Percentiles rank a stretch among this genome's conserved stretches.
These are phyloP conservation scores for Gorsachius goisagi DNA, from an alignment of 2,113 vertebrate genomes.

Conservation along the genomic window DNA sequence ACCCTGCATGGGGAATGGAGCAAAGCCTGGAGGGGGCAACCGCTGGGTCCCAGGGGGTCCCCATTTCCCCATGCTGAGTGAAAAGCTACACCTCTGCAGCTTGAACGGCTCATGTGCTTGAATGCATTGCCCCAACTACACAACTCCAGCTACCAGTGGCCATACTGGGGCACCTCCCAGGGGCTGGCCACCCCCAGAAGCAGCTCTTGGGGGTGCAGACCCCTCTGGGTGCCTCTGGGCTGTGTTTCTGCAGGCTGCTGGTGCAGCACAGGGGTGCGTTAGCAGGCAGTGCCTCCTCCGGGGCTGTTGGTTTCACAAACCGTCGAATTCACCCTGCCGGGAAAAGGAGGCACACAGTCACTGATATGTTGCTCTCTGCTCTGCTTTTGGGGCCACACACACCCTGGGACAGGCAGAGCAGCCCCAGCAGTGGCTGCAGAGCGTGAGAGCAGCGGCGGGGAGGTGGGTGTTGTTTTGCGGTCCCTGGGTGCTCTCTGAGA, in stretches of 20 bases:
- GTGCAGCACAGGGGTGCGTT: not conserved
- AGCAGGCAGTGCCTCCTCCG: not conserved
- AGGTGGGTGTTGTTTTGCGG: not conserved
- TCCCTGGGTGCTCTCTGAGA: not conserved
- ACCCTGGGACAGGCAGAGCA: accelerated
- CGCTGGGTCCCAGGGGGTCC: accelerated
- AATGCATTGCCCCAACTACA: not conserved
- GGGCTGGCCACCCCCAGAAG: not conserved
- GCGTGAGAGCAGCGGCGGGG: not conserved
- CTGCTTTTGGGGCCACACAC: accelerated
- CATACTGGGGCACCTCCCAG: not conserved
- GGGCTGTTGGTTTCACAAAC: not conserved
- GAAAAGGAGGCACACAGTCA: not conserved
- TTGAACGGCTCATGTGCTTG: not conserved
- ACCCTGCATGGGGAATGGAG: accelerated
- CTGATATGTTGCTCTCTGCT: not conserved
- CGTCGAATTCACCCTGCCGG: not conserved
- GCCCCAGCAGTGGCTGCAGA: accelerated
- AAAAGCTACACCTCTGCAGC: not conserved
- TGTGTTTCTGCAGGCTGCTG: not conserved
- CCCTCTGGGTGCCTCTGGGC: accelerated
- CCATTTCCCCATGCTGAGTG: accelerated
- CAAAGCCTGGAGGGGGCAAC: not conserved
- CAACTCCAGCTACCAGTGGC: not conserved
- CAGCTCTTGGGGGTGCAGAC: not conserved